A percentile compares a stretch with the other conserved stretches of the same genome.
Conservation (phyloP, 2,113 vertebrate genomes). For the Ondatra zibethicus region DNA sequence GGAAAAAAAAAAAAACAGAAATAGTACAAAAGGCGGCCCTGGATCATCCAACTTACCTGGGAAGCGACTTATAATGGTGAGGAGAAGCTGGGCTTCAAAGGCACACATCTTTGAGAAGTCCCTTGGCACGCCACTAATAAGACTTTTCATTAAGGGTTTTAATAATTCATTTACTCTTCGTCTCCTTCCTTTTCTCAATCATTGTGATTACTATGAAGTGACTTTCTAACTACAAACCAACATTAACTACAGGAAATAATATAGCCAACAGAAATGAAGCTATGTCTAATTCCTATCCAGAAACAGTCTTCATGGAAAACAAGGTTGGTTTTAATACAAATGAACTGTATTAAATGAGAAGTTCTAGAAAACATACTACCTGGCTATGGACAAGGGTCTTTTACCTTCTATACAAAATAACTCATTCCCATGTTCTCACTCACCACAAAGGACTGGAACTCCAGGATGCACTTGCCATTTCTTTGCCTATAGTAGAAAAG, state of each 20-base stretch:
- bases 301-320: conserved; percentile 31
- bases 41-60: neutral
- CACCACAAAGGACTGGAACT: neutral
- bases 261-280: conserved; percentile 32
- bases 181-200: neutral
- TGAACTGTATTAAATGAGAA: neutral
- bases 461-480: neutral
- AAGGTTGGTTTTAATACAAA: neutral
- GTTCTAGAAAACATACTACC: neutral
- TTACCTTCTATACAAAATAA: neutral
- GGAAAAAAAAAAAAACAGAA: conserved; percentile 28
- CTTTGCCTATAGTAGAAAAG: conserved; percentile 8
- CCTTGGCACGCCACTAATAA: neutral
- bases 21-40: neutral
- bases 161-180: conserved; percentile 1
- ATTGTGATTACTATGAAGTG: conserved; percentile 37
- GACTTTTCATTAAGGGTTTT: neutral
- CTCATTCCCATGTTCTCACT: neutral
- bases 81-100: neutral
- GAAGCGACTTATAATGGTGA: neutral
- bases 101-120: neutral
- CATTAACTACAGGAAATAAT: neutral
- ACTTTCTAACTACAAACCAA: conserved; percentile 6
- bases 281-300: conserved; percentile 22
- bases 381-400: neutral